Percentiles rank a stretch among this genome's conserved stretches.
phyloP scores from a whole-genome alignment of 2,797 vertebrate species.

The Eulemur mongoz region DNA sequence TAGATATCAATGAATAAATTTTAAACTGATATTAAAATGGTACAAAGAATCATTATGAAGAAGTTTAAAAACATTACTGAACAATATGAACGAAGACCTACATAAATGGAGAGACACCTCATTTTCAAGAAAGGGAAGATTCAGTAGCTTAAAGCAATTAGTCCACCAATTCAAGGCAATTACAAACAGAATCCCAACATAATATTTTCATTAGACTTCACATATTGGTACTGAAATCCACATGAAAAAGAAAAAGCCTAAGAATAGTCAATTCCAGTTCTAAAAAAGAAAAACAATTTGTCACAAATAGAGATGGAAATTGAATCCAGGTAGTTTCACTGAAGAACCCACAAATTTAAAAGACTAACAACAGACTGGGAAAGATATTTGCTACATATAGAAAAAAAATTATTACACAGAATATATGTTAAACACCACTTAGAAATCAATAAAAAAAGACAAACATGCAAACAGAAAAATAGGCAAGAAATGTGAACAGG shows the following conservation, averaged over 20 bases:
- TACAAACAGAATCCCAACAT: not conserved
- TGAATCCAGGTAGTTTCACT: not conserved
- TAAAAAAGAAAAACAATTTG: not conserved
- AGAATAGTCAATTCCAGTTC: not conserved
- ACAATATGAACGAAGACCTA: not conserved
- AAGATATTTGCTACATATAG: not conserved
- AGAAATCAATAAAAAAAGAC: not conserved
- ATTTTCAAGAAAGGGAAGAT: constrained; percentile 25
- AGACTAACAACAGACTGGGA: not conserved
- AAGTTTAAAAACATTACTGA: not conserved
- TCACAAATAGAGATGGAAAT: not conserved
- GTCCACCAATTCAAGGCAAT: not conserved
- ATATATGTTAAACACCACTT: not conserved
- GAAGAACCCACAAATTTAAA: not conserved
- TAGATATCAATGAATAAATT: constrained; percentile 6
- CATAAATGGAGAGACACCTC: not conserved
- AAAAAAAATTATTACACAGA: not conserved
- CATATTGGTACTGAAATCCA: not conserved
- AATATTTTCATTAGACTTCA: not conserved
- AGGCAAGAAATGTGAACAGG: not conserved
- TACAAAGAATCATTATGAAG: not conserved
- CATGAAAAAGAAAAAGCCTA: not conserved
- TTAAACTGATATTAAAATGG: constrained; percentile 2
- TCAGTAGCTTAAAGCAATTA: not conserved
- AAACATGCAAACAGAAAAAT: not conserved